Evolutionary conservation across 2,888 invertebrate genomes (phyloP), one percentile per base, ranked within the genome.

Genomic region (Lepidocyrtoides sp.): DNA sequence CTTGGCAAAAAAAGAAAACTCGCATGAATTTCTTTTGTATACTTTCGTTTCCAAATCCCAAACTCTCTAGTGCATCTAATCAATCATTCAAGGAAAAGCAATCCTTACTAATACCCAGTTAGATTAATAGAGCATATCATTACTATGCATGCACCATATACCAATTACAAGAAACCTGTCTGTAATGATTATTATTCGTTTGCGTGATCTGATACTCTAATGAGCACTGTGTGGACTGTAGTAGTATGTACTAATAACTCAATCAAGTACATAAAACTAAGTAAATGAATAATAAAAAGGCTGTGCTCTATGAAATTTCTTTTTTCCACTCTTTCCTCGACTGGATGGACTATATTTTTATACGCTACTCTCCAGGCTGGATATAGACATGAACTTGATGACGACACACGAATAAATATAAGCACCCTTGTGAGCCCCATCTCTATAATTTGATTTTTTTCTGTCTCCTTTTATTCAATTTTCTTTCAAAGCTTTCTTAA

Each of bases 391-490:
- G 91, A 85, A 20, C 7, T 86, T 29, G 86, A 87, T 81, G 89
- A 91, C 44, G 48, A 63, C 14, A 60, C 51, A 81, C 85, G 84
- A 44, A 81, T 85, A 75, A 72, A 57, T 63, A 20, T 82, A 54
- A 89, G 82, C 51, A 72, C 91, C 79, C 75, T 91, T 66, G 66
- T 84, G 77, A 84, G 69, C 26, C 89, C 91, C 81, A 82, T 86
- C 57, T 66, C 69, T 75, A 79, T 91, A 87, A 91, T 87, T 87
- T 87, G 75, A 89, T 77, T 89, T 91, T 79, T 75, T n/a, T n/a
- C n/a, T n/a, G n/a, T n/a, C n/a, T 63, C 23, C 0, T 26, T 72
- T 83, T 72, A 41, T 91, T 66, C 48, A 48, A 41, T 83, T 66
- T 83, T 26, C 26, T 51, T 75, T 75, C 26, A 75, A 72, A 75